Evolutionary conservation across 2,797 vertebrate genomes (phyloP), one percentile per base, ranked within the genome.

Genomic region (Diplodus sargus): DNA sequence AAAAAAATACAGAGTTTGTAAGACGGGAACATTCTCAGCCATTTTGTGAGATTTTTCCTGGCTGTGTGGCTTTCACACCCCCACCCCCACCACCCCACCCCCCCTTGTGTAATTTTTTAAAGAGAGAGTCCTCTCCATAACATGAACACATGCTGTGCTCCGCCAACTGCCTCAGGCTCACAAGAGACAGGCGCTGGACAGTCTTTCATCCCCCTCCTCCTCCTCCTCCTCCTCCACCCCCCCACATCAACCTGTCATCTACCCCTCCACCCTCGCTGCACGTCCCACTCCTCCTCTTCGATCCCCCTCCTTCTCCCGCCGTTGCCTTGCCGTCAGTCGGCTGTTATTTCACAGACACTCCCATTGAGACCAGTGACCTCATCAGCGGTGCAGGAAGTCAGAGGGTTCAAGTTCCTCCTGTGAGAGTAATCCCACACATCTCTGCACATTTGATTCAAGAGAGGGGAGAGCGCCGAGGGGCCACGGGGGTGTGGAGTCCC

Each of bases 301-400:
- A 68, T 67, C 78, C 49, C 67, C 78, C 81, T 59, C 63, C 63
- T 70, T 73, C 79, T 75, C 71, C 79, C n/a, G 42, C 71, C 62
- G 4, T 85, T 25, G 56, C 78, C 53, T 75, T 67, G 59, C 82
- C 76, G 23, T 92, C 85, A 74, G 54, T 74, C 61, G 53, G 66
- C 84, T 93, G 87, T 92, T 92, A 91, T 82, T 95, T 95, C 87
- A 87, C 92, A 93, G 91, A 95, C 92, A 83, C 91, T 95, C 94
- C 95, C 93, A 82, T 78, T 65, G 91, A 95, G 94, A 95, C 91
- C 52, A 76, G 89, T 95, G 95, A 96, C 92, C 93, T 96, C 95
- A 96, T 93, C 93, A 92, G 82, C n/a, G n/a, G 91, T 25, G 90
- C 94, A 95, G 95, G 95, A 96, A 96, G 93, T 95, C 87, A 87